Evolutionary conservation across 1,140 invertebrate genomes (phyloP), one percentile per base, ranked within the genome.

Genomic region (Pseudomyrmex sp.): DNA sequence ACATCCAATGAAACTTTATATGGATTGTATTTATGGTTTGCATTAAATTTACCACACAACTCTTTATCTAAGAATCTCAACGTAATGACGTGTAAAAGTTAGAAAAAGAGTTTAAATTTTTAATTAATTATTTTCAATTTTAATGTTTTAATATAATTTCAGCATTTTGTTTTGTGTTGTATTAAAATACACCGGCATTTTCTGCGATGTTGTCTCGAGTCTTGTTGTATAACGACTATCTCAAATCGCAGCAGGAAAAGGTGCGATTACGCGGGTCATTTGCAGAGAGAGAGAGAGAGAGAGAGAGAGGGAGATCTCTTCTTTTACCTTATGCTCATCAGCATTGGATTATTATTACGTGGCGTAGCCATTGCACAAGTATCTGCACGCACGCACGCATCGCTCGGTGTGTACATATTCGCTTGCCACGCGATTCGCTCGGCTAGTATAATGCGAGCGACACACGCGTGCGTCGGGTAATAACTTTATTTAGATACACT

Each of bases 401-500:
- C 75, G 1, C 0, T 23, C 61, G 44, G 44, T 68, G 63, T 61
- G 48, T 83, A 69, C 48, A 56, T 83, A 83, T 46, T 76, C 72
- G 62, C 63, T 84, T 84, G 62, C 52, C 68, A 70, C 23, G 85
- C 68, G 83, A 87, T 90, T 88, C 80, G 84, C 83, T 74, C 50
- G 77, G 73, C 48, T 85, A 85, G 85, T 87, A 72, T 85, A 90
- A 90, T 62, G 58, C 83, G 82, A 90, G 73, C 85, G 87, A 90
- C 89, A 90, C 35, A 35, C 35, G 35, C 35, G 35, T 35, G 35
- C 88, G 63, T 86, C 77, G 62, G 20, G 84, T 90, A 91, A 91
- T 90, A 91, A 91, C 89, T 90, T 91, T 89, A 91, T 91, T 90
- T 84, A 86, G 83, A 87, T 87, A 88, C 84, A 88, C 80, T 85